Evolutionary conservation across 23 tunicate genomes (phyloP).

Genomic region (Styela plicata): DNA sequence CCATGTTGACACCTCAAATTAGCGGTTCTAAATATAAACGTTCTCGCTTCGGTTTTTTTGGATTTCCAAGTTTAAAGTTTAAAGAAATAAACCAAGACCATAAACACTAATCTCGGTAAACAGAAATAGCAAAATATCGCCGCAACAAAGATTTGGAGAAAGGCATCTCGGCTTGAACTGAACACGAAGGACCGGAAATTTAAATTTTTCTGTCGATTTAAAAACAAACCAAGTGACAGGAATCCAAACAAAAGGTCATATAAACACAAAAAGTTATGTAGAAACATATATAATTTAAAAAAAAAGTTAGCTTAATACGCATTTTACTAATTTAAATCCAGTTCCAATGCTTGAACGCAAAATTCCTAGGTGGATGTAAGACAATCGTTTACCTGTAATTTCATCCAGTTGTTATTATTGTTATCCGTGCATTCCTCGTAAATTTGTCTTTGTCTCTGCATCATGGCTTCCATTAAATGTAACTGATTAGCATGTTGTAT

Average conservation of each 20-base stretch:
- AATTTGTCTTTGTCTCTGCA: constrained; percentile 58
- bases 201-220: too few species aligned
- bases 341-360: too few species aligned
- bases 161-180: background rate
- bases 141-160: background rate
- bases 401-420: constrained; percentile 66
- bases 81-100: background rate
- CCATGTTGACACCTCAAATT: background rate
- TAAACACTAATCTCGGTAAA: background rate
- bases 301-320: too few species aligned
- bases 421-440: constrained; percentile 70
- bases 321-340: too few species aligned
- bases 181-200: too few species aligned
- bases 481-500: constrained; percentile 39
- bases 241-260: too few species aligned
- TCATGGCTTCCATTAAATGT: constrained; percentile 77
- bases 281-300: too few species aligned
- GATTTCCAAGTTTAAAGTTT: background rate
- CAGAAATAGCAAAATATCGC: background rate
- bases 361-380: too few species aligned
- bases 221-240: too few species aligned
- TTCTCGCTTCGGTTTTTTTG: background rate
- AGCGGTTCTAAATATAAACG: background rate
- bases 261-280: too few species aligned
- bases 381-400: constrained; percentile 75